Conservation (phyloP, 1,140 invertebrate species). For the Helicorthomorpha holstii region DNA sequence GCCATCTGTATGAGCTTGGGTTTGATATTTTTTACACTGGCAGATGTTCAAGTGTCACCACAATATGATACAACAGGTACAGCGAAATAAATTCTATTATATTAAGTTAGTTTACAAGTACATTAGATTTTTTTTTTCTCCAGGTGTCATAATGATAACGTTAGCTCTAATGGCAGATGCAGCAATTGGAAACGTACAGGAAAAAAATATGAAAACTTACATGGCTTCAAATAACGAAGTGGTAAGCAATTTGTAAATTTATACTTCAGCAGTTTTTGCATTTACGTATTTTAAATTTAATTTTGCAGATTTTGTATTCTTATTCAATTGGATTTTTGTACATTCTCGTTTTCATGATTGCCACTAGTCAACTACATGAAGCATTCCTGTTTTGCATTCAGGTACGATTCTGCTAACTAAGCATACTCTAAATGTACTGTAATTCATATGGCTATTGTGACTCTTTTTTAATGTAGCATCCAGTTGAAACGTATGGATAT, state of each 20-base stretch:
- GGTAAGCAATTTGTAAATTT: constrained; percentile 25
- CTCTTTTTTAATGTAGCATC: constrained; percentile 32
- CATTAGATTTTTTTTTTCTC: constrained; percentile 15
- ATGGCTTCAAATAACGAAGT: constrained; percentile 75
- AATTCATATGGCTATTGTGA: background rate
- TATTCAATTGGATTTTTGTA: constrained; percentile 78
- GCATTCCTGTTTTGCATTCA: constrained; percentile 59
- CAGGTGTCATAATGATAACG: constrained; percentile 68
- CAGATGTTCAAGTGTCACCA: constrained; percentile 75
- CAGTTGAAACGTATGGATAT: constrained; percentile 62
- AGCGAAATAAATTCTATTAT: constrained; percentile 2
- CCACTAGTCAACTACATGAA: constrained; percentile 52
- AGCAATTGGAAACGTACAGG: constrained; percentile 87
- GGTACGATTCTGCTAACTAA: constrained; percentile 32
- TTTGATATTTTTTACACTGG: constrained; percentile 76
- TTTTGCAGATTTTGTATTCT: constrained; percentile 63
- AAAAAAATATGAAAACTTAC: constrained; percentile 74
- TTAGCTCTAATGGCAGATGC: constrained; percentile 79
- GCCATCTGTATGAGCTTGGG: constrained; percentile 78
- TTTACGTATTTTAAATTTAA: no score
- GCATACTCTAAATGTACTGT: background rate
- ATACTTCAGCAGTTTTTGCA: background rate
- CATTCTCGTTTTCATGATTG: constrained; percentile 52
- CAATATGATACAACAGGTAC: constrained; percentile 57
- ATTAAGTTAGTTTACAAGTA: constrained; percentile 9